Conservation (phyloP, 1,140 invertebrate species). For the Zophobas morio region DNA sequence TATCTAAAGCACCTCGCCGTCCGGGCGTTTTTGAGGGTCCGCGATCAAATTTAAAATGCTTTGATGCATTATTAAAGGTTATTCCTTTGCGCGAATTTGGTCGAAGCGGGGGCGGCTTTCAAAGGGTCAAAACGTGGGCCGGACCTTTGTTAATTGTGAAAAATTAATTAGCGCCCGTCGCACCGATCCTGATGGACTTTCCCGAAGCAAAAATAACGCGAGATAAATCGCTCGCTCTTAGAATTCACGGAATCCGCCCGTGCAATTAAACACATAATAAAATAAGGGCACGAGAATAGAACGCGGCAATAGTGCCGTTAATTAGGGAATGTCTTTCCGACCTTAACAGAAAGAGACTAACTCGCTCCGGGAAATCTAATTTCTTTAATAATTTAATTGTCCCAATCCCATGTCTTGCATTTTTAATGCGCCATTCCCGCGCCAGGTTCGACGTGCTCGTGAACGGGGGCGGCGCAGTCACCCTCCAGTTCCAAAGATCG, state of each 20-base stretch:
- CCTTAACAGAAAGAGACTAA: constrained; percentile 10
- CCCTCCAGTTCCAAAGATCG: constrained; percentile 93
- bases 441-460: constrained; percentile 97
- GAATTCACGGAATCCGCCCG: constrained; percentile 39
- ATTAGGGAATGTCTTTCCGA: constrained; percentile 36
- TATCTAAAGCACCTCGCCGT: constrained; percentile 25
- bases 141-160: not conserved
- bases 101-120: not conserved
- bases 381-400: constrained; percentile 54
- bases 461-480: constrained; percentile 98
- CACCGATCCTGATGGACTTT: too few relatives aligned
- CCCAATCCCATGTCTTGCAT: constrained; percentile 43
- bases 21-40: constrained; percentile 11
- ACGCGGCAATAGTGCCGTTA: constrained; percentile 38
- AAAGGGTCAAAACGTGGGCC: not conserved
- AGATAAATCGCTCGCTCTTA: constrained; percentile 1
- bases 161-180: not conserved
- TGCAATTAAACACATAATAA: constrained; percentile 45
- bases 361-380: constrained; percentile 33
- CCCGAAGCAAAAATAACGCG: not conserved
- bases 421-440: constrained; percentile 42
- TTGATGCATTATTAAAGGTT: constrained; percentile 28
- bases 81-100: constrained; percentile 15
- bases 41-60: constrained; percentile 26
- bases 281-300: constrained; percentile 31